Base-by-base conservation (phyloP, 2,888 invertebrate species). In the Blastobasis lacticolella region DNA sequence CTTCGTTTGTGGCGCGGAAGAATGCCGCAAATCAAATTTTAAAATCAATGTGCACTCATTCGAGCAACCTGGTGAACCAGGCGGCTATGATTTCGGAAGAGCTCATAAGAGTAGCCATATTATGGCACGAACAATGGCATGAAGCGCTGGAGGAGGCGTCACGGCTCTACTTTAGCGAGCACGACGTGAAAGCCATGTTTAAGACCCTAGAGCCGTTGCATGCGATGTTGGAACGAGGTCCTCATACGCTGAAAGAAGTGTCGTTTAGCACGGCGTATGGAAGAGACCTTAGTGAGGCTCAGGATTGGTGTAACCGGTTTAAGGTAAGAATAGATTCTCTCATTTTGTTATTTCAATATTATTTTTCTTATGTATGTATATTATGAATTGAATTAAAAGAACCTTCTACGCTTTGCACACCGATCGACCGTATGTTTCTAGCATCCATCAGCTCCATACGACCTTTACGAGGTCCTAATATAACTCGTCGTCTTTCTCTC, bases 71-170 rank as follows among this genome's bases (percentile, higher is more conserved):
- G 47, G 99, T 99, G 0, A 94, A 95, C 64, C 99, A 99, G 78
- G 98, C 98, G 0, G 92, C 97, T 66, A 94, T 97, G 94, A 98
- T 97, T 56, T 94, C 97, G 46, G 98, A 99, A 67, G 99, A 99
- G 79, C 88, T 99, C 48, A 99, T 99, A 54, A 90, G 99, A 51
- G 98, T 99, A 0, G 99, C 99, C 2, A 99, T 99, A 60, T 86
- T 99, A 10, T 99, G 99, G 99, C 99, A 99, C 72, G 99, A 99
- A 77, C 93, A 98, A 69, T 99, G 99, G 99, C 97, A 99, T 73
- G 99, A 99, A 77, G 99, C 98, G 0, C 82, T 99, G 23, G 96
- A 96, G 67, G 98, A 99, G 75, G 98, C 98, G 0, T 96, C 96
- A 5, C 73, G 93, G 58, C 84, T 99, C 7, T 99, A 97, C 78